Evolutionary conservation across 2,113 vertebrate species (phyloP).

Genomic region (Callospermophilus lateralis): DNA sequence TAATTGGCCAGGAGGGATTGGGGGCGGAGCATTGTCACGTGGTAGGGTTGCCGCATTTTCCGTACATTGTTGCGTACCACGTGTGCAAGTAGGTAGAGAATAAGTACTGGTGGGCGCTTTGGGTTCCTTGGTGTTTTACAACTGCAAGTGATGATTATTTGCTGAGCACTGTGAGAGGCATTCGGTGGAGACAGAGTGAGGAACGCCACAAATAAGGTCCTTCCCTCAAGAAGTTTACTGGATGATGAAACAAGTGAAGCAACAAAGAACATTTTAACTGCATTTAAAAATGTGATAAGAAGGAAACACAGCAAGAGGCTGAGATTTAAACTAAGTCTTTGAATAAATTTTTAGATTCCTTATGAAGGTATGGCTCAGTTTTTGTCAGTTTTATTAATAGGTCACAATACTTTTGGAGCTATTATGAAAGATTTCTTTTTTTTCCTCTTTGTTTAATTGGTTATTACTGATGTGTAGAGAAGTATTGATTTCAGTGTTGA

Average conservation of each 20-base stretch:
- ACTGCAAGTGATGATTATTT: accelerated
- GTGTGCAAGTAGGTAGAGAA: accelerated
- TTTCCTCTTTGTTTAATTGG: background rate
- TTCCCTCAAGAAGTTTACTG: background rate
- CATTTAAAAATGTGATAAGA: too few species aligned
- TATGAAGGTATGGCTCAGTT: background rate
- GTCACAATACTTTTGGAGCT: background rate
- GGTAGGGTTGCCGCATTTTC: background rate
- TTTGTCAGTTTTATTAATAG: background rate
- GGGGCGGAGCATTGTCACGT: background rate
- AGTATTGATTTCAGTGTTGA: background rate
- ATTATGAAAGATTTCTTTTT: background rate
- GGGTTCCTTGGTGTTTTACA: accelerated
- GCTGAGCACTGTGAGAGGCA: background rate
- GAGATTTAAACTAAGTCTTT: conserved; percentile 37
- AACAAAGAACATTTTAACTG: too few species aligned
- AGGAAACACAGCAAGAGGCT: background rate
- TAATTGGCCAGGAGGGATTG: conserved; percentile 50
- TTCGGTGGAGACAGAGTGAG: background rate
- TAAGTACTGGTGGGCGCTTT: accelerated
- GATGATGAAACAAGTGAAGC: background rate
- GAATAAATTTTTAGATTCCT: conserved; percentile 40
- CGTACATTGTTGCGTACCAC: conserved; percentile 18
- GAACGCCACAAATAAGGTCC: accelerated
- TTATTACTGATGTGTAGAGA: background rate